A percentile compares a stretch with the other conserved stretches of the same genome.
phyloP scores from a whole-genome alignment of 2,797 vertebrate genomes.

The Spinibarbus caldwelli region DNA sequence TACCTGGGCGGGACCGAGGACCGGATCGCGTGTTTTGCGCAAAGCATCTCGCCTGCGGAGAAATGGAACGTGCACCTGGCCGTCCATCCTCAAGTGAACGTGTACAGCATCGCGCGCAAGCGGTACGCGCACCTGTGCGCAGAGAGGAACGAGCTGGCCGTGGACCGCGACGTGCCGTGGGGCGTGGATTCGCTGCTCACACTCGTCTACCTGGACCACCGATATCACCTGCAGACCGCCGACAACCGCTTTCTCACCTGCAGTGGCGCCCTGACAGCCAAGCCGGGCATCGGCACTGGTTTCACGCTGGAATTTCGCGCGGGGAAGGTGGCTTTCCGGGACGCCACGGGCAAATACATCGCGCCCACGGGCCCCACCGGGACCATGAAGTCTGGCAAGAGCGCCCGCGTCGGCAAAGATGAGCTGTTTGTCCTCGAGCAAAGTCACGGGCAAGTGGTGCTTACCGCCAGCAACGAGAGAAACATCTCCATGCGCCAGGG shows the following conservation, averaged over 20 bases:
- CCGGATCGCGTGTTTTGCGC: conserved; percentile 90
- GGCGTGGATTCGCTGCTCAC: conserved; percentile 93
- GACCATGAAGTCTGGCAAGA: conserved; percentile 88
- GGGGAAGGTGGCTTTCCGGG: conserved; percentile 92
- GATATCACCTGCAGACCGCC: conserved; percentile 91
- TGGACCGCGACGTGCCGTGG: conserved; percentile 92
- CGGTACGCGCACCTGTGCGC: conserved; percentile 89
- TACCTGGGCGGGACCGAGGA: conserved; percentile 93
- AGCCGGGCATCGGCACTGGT: conserved; percentile 82
- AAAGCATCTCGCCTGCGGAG: conserved; percentile 82
- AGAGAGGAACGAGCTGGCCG: conserved; percentile 77
- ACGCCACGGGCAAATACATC: conserved; percentile 88
- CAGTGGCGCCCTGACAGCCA: conserved; percentile 81
- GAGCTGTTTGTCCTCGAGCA: conserved; percentile 93
- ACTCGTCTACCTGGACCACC: conserved; percentile 89
- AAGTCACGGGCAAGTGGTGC: conserved; percentile 93
- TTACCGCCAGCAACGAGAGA: conserved; percentile 89
- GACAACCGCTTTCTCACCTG: conserved; percentile 90
- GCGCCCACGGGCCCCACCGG: conserved; percentile 90
- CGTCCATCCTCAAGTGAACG: conserved; percentile 91
- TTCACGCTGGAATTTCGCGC: conserved; percentile 92
- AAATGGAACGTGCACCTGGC: conserved; percentile 94
- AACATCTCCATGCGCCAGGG: conserved; percentile 96
- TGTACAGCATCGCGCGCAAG: conserved; percentile 91
- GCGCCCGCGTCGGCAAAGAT: conserved; percentile 87